Evolutionary conservation across 1,140 invertebrate genomes (phyloP).

Genomic region (Ceratitis capitata): DNA sequence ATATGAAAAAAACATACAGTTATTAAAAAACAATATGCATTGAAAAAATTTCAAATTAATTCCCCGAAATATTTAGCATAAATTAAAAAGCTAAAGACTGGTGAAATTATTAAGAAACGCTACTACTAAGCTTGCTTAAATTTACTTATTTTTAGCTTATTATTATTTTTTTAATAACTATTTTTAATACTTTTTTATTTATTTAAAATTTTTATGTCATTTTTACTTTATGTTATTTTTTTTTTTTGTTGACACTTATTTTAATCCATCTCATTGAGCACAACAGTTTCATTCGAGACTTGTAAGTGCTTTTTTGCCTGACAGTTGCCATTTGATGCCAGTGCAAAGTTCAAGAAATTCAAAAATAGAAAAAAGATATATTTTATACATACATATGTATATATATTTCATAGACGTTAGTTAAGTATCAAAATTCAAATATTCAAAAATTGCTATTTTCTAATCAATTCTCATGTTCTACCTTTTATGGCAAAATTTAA

Average conservation of each 20-base stretch:
- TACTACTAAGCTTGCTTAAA: too few relatives aligned
- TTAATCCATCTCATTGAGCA: background rate
- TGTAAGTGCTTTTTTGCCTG: background rate
- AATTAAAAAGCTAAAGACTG: too few relatives aligned
- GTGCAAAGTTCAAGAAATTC: constrained; percentile 1
- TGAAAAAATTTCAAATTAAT: too few relatives aligned
- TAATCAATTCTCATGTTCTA: background rate
- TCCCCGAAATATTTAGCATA: too few relatives aligned
- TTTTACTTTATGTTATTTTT: background rate
- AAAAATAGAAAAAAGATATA: background rate
- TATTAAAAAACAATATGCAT: too few relatives aligned
- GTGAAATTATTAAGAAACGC: too few relatives aligned
- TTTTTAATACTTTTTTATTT: too few relatives aligned
- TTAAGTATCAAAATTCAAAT: background rate
- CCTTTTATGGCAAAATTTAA: background rate
- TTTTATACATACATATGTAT: too few relatives aligned
- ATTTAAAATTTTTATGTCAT: background rate
- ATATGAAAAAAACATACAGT: too few relatives aligned
- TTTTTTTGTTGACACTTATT: background rate
- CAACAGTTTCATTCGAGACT: background rate
- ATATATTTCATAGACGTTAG: background rate
- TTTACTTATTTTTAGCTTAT: too few relatives aligned
- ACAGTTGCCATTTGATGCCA: background rate
- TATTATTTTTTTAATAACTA: too few relatives aligned
- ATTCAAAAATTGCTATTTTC: background rate